Base-by-base conservation (phyloP, 2,797 vertebrate species). In the Paedocypris micromegethes region DNA sequence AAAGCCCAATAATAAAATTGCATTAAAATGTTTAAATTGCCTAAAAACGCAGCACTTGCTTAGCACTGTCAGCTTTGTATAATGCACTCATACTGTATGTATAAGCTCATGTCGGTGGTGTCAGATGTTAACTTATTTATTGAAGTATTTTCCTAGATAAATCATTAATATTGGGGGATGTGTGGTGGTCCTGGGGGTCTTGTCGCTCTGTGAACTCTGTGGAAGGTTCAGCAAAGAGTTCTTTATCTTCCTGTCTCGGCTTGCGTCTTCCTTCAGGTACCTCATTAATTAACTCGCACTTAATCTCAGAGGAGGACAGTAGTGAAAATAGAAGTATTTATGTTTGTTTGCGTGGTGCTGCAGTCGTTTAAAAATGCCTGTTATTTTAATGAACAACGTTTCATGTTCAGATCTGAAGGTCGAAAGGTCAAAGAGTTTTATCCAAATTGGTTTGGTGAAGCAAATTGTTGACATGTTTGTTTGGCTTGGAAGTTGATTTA, bases 311-410 rank as follows among this genome's bases (percentile, higher is more conserved):
- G 56, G 55, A 60, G 64, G 61, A 64, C 58, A 66, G 57, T 3
- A 42, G 57, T 37, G 40, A 69, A 40, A 68, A 9, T 47, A 58
- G 6, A 9, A 49, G 68, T 7, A 47, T 53, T 63, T 7, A 54
- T 44, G 60, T 9, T 39, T 66, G 59, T 37, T 54, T 7, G 37
- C 52, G 9, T 43, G 63, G 56, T 67, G 59, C 43, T 63, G 62
- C 68, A 68, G 51, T 46, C 58, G 42, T 68, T 68, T 69, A 78
- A 67, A 70, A 69, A 47, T 68, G 59, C 63, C 75, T 79, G 66
- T 76, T 77, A 75, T 76, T 80, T 61, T 76, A 64, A 78, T 72
- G 69, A 72, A 72, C 75, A 58, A 72, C 55, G 70, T 47, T 67
- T 66, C 53, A 41, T 64, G 44, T 54, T 48, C 39, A 9, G 9